Evolutionary conservation across 2,797 vertebrate genomes (phyloP).

Genomic region (Hybognathus amarus): DNA sequence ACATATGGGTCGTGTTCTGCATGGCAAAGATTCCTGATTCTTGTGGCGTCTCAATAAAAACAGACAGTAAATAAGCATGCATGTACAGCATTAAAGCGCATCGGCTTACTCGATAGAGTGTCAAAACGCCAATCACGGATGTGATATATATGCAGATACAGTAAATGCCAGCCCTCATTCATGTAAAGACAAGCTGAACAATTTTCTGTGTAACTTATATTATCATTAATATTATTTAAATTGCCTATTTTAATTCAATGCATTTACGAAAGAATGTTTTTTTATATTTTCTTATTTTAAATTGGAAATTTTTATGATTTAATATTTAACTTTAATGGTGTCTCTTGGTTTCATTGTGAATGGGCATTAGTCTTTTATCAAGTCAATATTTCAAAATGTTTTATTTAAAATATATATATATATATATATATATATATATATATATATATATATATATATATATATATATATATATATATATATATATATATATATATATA

Average conservation of each 20-base stretch:
- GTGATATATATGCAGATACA: background rate
- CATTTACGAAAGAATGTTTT: background rate
- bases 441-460: no score
- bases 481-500: no score
- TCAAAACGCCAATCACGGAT: background rate
- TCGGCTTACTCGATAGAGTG: background rate
- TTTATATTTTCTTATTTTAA: background rate
- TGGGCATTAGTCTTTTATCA: background rate
- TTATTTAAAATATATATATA: no score
- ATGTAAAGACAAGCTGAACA: background rate
- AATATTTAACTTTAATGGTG: background rate
- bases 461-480: no score
- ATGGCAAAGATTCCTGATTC: constrained; percentile 71
- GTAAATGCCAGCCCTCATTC: background rate
- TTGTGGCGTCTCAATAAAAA: constrained; percentile 66
- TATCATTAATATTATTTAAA: background rate
- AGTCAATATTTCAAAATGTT: background rate
- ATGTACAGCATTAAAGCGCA: constrained; percentile 38
- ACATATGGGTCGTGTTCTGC: constrained; percentile 64
- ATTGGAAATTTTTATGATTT: background rate
- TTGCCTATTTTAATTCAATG: background rate
- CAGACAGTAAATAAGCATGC: constrained; percentile 54
- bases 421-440: no score
- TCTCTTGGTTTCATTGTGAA: background rate
- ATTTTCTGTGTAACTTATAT: background rate